Base-by-base conservation (phyloP, 1,140 invertebrate species). In the Orius laevigatus region DNA sequence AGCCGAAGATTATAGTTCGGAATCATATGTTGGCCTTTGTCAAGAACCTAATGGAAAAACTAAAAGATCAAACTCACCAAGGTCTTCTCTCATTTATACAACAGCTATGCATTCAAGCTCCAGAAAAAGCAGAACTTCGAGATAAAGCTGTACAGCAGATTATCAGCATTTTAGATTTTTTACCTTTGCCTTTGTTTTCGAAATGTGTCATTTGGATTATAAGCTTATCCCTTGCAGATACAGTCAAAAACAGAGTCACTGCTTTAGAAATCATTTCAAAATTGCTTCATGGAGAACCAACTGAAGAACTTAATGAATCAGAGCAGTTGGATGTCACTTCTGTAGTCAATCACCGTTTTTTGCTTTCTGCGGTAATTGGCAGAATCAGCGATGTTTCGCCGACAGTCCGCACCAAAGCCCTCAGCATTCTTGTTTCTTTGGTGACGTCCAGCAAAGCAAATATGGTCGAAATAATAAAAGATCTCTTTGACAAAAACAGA, bases 101-200 rank as follows among this genome's bases (percentile, higher is more conserved):
- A 46, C 67, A 75, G 12, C 44, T 78, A 11, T 74, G 75, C 59
- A 48, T 66, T 0, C 67, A 67, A 36, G 70, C 72, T 47, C 70
- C 72, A 11, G 76, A 79, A 40, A 65, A 67, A 53, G 54, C 70
- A 1, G 76, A 79, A 42, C 67, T 67, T 19, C 59, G 76, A 49
- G 62, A 63, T 31, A 73, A 69, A 54, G 69, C 72, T 25, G 67
- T 73, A 8, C 50, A 62, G 40, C 55, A 69, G 10, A 55, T 78
- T 9, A 56, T 71, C 5, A 68, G 62, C 46, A 58, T 78, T 2
- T 54, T 75, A 11, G 58, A 59, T 46, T 54, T 67, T 18, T 63
- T 70, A 19, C 58, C 62, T 3, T 55, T 56, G 40, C 33, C 56
- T 15, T 51, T 65, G n/a, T 65, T 66, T 47, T 50, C 50, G 11